Evolutionary conservation across 2,888 invertebrate genomes (phyloP).

Genomic region (Dilophus febrilis): DNA sequence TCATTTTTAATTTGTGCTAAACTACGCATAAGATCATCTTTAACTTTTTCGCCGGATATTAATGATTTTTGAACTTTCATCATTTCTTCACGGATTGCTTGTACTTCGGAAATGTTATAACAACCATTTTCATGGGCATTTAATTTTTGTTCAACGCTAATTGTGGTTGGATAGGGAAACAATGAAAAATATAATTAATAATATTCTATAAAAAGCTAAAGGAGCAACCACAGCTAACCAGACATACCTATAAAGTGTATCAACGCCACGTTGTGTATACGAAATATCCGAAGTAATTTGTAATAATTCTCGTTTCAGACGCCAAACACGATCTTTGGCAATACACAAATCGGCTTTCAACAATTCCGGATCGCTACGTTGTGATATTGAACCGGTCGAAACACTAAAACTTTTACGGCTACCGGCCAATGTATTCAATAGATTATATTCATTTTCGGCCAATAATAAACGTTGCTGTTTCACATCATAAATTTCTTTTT

Average conservation of each 20-base stretch:
- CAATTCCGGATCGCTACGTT: constrained; percentile 87
- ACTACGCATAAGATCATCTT: constrained; percentile 85
- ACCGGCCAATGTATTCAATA: constrained; percentile 75
- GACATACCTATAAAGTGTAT: constrained; percentile 75
- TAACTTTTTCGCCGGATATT: constrained; percentile 81
- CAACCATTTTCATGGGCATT: constrained; percentile 67
- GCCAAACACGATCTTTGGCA: constrained; percentile 74
- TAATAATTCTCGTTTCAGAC: constrained; percentile 74
- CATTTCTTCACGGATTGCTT: constrained; percentile 88
- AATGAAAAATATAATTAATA: no score
- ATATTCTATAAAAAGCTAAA: constrained; percentile 14
- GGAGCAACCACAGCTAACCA: not conserved
- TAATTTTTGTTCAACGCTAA: constrained; percentile 77
- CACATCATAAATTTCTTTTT: constrained; percentile 90
- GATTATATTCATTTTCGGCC: constrained; percentile 92
- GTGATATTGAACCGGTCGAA: constrained; percentile 71
- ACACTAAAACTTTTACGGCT: constrained; percentile 85
- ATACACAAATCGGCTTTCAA: constrained; percentile 81
- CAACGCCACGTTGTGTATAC: constrained; percentile 81
- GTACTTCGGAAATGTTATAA: constrained; percentile 85
- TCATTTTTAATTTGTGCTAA: constrained; percentile 88
- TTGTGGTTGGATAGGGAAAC: no score
- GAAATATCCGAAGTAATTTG: constrained; percentile 85
- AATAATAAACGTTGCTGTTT: constrained; percentile 85
- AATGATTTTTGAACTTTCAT: constrained; percentile 84